These are phyloP conservation scores for Prionailurus viverrinus DNA, from an alignment of 2,113 vertebrate species.

Conservation along the genomic window DNA sequence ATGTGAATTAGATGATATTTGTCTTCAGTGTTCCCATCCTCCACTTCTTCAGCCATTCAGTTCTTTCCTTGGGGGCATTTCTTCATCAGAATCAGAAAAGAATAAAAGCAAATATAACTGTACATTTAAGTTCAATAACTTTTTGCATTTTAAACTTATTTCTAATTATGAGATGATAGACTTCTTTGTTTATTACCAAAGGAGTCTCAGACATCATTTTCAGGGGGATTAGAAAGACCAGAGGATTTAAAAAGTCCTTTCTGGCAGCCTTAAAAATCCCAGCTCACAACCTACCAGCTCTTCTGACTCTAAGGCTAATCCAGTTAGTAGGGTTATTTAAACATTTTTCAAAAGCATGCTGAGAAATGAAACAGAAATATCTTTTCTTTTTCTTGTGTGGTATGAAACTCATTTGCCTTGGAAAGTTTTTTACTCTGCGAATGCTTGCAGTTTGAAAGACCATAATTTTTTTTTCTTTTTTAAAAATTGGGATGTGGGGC, in stretches of 20 bases:
- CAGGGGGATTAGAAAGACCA: background rate
- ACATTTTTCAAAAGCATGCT: constrained; percentile 16
- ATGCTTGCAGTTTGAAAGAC: constrained; percentile 59
- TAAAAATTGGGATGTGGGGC: background rate
- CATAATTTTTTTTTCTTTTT: constrained; percentile 50
- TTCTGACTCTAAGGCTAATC: constrained; percentile 30
- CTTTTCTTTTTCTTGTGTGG: constrained; percentile 48
- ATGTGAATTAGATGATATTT: background rate
- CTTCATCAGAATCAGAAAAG: background rate
- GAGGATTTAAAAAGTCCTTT: constrained; percentile 24
- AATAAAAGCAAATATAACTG: background rate
- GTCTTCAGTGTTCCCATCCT: background rate
- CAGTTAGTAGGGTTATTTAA: constrained; percentile 40
- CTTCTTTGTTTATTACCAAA: constrained; percentile 1
- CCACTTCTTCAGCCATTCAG: background rate
- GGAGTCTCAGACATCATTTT: background rate
- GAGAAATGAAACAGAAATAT: constrained; percentile 31
- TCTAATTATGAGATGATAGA: background rate
- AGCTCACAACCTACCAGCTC: background rate
- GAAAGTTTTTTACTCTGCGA: constrained; percentile 38
- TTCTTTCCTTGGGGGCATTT: background rate
- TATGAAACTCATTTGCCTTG: constrained; percentile 62
- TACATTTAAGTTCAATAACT: background rate
- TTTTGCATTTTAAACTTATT: constrained; percentile 54
- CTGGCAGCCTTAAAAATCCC: constrained; percentile 7